phyloP scores from a whole-genome alignment of 2,113 vertebrate genomes.

The Tamias sibiricus region DNA sequence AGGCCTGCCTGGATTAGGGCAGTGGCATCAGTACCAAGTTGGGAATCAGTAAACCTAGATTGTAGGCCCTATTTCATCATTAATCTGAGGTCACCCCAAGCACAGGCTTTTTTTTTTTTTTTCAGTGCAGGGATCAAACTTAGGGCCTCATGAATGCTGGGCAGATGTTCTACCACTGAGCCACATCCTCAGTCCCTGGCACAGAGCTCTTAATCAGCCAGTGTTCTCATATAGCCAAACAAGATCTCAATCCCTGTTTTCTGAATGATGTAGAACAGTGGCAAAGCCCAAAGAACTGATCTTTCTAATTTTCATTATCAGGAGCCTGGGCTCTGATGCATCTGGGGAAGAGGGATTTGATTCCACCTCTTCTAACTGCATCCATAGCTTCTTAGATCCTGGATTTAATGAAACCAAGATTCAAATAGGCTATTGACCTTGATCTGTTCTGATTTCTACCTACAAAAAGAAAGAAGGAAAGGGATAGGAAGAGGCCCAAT shows the following conservation, averaged over 20 bases:
- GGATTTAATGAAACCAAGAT: slow-evolving; percentile 1
- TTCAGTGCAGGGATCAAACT: background rate
- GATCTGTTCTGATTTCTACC: slow-evolving; percentile 1
- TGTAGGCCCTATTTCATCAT: background rate
- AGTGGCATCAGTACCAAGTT: background rate
- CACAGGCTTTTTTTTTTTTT: background rate
- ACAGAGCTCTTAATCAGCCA: background rate
- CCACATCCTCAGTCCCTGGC: background rate
- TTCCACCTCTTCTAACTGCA: background rate
- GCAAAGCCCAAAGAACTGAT: background rate
- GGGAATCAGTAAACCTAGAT: background rate
- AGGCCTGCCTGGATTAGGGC: background rate
- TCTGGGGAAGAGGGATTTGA: background rate
- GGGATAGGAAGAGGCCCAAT: background rate
- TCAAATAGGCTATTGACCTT: background rate
- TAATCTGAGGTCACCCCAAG: background rate
- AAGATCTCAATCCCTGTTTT: background rate
- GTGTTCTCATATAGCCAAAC: background rate
- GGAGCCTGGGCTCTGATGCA: background rate
- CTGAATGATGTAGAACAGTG: background rate
- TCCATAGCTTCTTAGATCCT: background rate
- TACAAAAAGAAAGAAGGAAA: slow-evolving; percentile 51
- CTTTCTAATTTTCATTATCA: background rate
- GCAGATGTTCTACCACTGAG: background rate
- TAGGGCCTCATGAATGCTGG: background rate